Percentiles rank a stretch among this genome's conserved stretches.
Evolutionary conservation across 92 coral and sea anemone species (phyloP).

Genomic region (Phenganax stokvisi): DNA sequence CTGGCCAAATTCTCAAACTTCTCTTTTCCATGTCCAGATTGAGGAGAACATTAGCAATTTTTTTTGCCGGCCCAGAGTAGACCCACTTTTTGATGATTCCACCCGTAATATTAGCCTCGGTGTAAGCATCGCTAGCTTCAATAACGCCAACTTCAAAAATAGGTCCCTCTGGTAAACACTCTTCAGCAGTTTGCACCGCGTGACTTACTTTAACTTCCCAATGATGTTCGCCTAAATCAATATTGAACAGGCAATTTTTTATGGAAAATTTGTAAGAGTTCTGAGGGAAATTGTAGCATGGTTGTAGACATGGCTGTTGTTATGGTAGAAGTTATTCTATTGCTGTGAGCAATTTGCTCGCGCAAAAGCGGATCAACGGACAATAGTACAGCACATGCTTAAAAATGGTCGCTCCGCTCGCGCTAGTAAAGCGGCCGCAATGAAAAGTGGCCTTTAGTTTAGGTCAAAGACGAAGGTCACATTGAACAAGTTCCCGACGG

Average conservation of each 20-base stretch:
- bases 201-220: conserved; percentile 10
- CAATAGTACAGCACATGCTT: too few relatives aligned
- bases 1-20: not conserved
- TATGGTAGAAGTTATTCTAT: not conserved
- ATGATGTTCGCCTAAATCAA: conserved; percentile 3
- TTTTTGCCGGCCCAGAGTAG: conserved; percentile 7
- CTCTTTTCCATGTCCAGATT: conserved; percentile 2
- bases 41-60: not conserved
- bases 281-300: too few relatives aligned
- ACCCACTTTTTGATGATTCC: conserved; percentile 1
- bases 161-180: not conserved
- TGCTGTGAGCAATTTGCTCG: too few relatives aligned
- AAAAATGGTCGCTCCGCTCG: too few relatives aligned
- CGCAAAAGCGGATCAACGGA: too few relatives aligned
- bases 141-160: conserved; percentile 14
- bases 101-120: not conserved
- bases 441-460: too few relatives aligned
- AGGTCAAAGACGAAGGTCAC: too few relatives aligned
- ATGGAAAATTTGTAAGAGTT: too few relatives aligned
- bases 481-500: too few relatives aligned
- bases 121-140: not conserved
- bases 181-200: not conserved
- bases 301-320: not conserved
- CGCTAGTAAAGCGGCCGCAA: too few relatives aligned
- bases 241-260: too few relatives aligned